Base-by-base conservation (phyloP, 2,113 vertebrate genomes). In the Sylvilagus bachmani region DNA sequence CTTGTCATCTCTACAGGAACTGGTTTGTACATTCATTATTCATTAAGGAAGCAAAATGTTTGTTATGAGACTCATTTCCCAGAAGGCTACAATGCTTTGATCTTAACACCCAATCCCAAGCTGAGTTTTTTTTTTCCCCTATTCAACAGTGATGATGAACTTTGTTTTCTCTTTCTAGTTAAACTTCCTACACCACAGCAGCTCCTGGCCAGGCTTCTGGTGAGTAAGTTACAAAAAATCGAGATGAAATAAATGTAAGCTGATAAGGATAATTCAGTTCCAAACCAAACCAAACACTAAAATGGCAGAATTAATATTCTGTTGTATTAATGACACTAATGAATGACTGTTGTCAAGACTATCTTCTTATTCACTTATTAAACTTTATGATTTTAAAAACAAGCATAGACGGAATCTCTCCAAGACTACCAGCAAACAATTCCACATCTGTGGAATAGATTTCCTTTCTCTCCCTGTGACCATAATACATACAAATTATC, bases 171-270 rank as follows among this genome's bases (percentile, higher is more conserved):
- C 90, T 95, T 96, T 96, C 91, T 49, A 97, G 97, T 96, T 78
- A 97, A 96, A 95, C 97, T 97, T 80, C 96, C 97, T 91, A 94
- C 95, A 86, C 58, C 97, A 27, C 97, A 97, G 24, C 96, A 97
- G 94, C 80, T 97, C 9, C 93, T 97, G 90, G 97, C 97, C 61
- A 96, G 97, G 89, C 97, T 97, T 91, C 91, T 97, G 96, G 97
- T 97, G 53, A 97, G 97, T 97, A 74, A 58, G 16, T 95, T 64
- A 84, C n/a, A n/a, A 83, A 86, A 38, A 91, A n/a, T 8, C 64
- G 90, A 11, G 3, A 10, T 5, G 10, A 67, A 49, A 21, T 70
- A 36, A 71, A 86, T 49, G 55, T 78, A 58, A 91, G 24, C 13
- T 58, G 33, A 25, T 70, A 49, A 11, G 4, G 17, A 61, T 36